A percentile compares a stretch with the other conserved stretches of the same genome.
phyloP scores from a whole-genome alignment of 1,140 invertebrate genomes.

The Drosophila cardini region DNA sequence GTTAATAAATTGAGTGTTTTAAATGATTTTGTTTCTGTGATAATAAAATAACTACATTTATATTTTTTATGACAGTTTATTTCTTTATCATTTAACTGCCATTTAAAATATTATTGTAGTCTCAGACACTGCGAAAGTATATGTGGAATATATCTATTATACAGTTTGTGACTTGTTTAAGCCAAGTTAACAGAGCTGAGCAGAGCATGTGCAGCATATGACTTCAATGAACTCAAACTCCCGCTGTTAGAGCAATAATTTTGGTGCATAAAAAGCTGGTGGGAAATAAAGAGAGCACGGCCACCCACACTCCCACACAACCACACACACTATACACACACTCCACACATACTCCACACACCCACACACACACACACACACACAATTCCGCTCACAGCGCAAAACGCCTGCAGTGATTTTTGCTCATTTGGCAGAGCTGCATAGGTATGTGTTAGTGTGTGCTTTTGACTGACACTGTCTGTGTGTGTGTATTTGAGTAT shows the following conservation, averaged over 20 bases:
- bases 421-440: constrained; percentile 42
- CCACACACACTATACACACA: too few relatives aligned
- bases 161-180: too few relatives aligned
- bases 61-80: too few relatives aligned
- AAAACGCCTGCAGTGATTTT: constrained; percentile 68
- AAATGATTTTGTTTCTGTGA: too few relatives aligned
- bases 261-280: constrained; percentile 7
- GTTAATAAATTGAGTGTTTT: too few relatives aligned
- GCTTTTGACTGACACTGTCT: constrained; percentile 22
- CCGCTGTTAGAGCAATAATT: constrained; percentile 9
- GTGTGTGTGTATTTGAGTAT: constrained; percentile 35
- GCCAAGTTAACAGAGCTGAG: not conserved
- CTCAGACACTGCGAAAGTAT: too few relatives aligned
- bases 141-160: too few relatives aligned
- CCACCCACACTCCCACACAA: not conserved
- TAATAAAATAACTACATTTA: too few relatives aligned
- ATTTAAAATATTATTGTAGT: too few relatives aligned
- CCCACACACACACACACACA: not conserved
- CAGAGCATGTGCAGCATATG: not conserved
- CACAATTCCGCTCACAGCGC: not conserved
- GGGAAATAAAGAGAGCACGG: constrained; percentile 9
- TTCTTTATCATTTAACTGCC: too few relatives aligned
- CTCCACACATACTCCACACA: too few relatives aligned
- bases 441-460: not conserved
- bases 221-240: not conserved